These are phyloP conservation scores for Passer montanus DNA, from an alignment of 2,113 vertebrate species.

Conservation along the genomic window DNA sequence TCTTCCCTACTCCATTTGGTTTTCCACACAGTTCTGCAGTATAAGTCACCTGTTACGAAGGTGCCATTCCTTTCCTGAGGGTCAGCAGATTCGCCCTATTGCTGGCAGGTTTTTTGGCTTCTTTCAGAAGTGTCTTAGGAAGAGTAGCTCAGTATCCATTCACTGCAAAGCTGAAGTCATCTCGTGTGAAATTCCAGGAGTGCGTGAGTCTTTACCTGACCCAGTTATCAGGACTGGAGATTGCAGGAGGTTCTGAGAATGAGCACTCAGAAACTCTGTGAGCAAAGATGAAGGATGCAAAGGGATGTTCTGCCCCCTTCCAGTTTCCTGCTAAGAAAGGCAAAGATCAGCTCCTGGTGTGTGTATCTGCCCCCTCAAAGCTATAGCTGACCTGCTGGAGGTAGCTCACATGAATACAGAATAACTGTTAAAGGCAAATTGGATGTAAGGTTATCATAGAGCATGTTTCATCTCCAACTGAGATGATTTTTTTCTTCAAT, in stretches of 20 bases:
- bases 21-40: neutral
- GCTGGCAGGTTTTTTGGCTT: neutral
- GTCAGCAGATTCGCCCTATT: neutral
- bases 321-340: neutral
- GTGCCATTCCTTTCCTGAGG: neutral
- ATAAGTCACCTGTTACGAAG: neutral
- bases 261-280: neutral
- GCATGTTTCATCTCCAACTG: neutral
- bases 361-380: neutral
- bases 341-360: neutral
- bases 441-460: neutral
- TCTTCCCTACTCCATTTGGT: neutral
- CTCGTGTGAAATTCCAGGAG: neutral
- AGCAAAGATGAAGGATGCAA: neutral
- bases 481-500: neutral
- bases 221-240: neutral
- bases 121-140: neutral
- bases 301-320: neutral
- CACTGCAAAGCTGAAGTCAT: neutral
- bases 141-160: neutral
- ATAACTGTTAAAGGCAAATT: neutral
- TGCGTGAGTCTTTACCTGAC: neutral
- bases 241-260: neutral
- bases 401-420: neutral
- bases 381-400: neutral